A percentile compares a stretch with the other conserved stretches of the same genome.
Conservation (phyloP, 2,797 vertebrate genomes). For the Antennarius maculatus region DNA sequence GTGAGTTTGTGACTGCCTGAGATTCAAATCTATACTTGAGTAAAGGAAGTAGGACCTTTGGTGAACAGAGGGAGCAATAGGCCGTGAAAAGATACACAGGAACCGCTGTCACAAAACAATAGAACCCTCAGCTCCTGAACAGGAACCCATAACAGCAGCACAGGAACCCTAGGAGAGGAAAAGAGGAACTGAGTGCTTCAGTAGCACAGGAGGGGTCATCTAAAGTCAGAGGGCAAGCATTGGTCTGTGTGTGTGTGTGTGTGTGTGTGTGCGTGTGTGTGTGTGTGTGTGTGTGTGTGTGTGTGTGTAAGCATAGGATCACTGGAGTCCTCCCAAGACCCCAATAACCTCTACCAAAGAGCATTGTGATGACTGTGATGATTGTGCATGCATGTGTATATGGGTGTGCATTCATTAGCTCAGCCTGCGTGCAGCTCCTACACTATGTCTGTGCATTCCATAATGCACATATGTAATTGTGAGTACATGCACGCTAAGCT, state of each 20-base stretch:
- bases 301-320: constrained; percentile 27
- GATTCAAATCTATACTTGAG: constrained; percentile 36
- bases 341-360: constrained; percentile 44
- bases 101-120: constrained; percentile 76
- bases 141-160: constrained; percentile 82
- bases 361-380: constrained; percentile 16
- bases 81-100: constrained; percentile 70
- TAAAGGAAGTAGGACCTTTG: constrained; percentile 39
- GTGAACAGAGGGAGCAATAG: constrained; percentile 53
- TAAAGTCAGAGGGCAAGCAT: constrained; percentile 59
- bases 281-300: neutral
- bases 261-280: constrained; percentile 1
- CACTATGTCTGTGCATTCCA: constrained; percentile 20
- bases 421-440: constrained; percentile 22
- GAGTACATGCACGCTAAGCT: constrained; percentile 34
- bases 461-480: constrained; percentile 29
- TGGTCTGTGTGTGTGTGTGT: constrained; percentile 18
- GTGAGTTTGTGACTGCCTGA: constrained; percentile 37
- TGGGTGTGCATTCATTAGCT: constrained; percentile 1
- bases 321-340: constrained; percentile 37
- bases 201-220: constrained; percentile 41
- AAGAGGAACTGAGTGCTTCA: constrained; percentile 53
- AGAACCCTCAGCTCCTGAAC: constrained; percentile 61
- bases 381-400: constrained; percentile 11
- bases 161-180: constrained; percentile 63